These are phyloP conservation scores for Diabrotica virgifera DNA, from an alignment of 1,140 invertebrate genomes.

Conservation along the genomic window DNA sequence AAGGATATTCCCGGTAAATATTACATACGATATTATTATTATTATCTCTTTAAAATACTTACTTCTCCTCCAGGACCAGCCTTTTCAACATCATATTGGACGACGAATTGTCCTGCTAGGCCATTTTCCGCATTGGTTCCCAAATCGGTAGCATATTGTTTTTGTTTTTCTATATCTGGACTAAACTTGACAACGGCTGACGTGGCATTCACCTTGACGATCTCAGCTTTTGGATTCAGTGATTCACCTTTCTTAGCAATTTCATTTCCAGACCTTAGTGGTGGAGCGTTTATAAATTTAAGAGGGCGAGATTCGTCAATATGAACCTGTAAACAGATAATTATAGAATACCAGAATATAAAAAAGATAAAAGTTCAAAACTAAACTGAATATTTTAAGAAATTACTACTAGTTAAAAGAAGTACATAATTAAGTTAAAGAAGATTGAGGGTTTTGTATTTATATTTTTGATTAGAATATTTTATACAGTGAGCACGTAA, in stretches of 20 bases:
- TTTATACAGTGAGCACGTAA: too few relatives aligned
- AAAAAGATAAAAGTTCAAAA: too few relatives aligned
- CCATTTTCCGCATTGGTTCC: slow-evolving; percentile 48
- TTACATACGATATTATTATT: too few relatives aligned
- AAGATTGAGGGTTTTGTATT: too few relatives aligned
- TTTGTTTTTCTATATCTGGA: slow-evolving; percentile 53
- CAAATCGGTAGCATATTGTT: slow-evolving; percentile 36
- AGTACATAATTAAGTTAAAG: background rate
- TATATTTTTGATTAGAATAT: too few relatives aligned
- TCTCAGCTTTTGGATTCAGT: slow-evolving; percentile 36
- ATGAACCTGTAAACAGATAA: slow-evolving; percentile 50
- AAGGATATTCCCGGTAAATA: too few relatives aligned
- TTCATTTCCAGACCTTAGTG: slow-evolving; percentile 55
- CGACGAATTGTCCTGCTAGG: slow-evolving; percentile 60
- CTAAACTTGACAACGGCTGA: slow-evolving; percentile 45
- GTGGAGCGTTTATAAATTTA: slow-evolving; percentile 54
- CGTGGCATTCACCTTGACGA: slow-evolving; percentile 39
- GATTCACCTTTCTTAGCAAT: slow-evolving; percentile 32
- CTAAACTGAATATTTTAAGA: background rate
- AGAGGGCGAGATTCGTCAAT: slow-evolving; percentile 59
- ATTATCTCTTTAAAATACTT: slow-evolving; percentile 30
- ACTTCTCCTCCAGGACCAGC: slow-evolving; percentile 55
- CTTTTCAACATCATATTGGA: slow-evolving; percentile 63
- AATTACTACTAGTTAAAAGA: background rate
- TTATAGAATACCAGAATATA: too few relatives aligned